Conservation (phyloP, 2,797 vertebrate species). For the Trachops cirrhosus region DNA sequence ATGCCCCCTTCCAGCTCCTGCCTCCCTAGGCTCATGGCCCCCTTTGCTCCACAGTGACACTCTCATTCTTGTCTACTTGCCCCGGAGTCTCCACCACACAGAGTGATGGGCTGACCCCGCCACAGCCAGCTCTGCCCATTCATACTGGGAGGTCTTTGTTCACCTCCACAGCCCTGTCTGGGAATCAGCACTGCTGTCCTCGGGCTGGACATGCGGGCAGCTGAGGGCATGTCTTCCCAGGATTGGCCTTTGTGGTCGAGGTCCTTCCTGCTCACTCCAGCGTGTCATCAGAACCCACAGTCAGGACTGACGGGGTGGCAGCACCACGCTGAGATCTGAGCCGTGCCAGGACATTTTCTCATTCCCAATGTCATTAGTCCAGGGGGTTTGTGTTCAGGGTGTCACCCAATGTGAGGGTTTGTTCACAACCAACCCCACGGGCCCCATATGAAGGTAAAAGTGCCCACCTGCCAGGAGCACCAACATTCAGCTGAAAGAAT, state of each 20-base stretch:
- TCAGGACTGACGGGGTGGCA: too few relatives aligned
- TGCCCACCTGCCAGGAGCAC: not conserved
- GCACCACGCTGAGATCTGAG: rapidly evolving
- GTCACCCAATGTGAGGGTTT: not conserved
- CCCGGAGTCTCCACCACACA: not conserved
- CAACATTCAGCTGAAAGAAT: not conserved
- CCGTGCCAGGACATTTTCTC: not conserved
- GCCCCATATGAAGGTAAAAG: not conserved
- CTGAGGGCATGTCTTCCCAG: not conserved
- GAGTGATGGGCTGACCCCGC: not conserved
- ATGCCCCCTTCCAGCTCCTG: not conserved
- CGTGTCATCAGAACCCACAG: rapidly evolving
- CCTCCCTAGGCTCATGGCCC: not conserved
- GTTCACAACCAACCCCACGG: too few relatives aligned
- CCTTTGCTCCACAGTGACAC: not conserved
- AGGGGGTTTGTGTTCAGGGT: not conserved
- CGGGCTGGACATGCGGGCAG: not conserved
- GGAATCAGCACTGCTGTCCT: not conserved
- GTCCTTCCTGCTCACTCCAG: not conserved
- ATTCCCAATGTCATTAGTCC: too few relatives aligned
- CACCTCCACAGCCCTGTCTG: too few relatives aligned
- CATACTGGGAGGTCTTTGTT: not conserved
- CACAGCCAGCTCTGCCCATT: not conserved
- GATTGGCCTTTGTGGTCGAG: not conserved
- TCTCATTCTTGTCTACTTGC: not conserved